These are phyloP conservation scores for Cochlearius cochlearius DNA, from an alignment of 2,113 vertebrate genomes.

Conservation along the genomic window DNA sequence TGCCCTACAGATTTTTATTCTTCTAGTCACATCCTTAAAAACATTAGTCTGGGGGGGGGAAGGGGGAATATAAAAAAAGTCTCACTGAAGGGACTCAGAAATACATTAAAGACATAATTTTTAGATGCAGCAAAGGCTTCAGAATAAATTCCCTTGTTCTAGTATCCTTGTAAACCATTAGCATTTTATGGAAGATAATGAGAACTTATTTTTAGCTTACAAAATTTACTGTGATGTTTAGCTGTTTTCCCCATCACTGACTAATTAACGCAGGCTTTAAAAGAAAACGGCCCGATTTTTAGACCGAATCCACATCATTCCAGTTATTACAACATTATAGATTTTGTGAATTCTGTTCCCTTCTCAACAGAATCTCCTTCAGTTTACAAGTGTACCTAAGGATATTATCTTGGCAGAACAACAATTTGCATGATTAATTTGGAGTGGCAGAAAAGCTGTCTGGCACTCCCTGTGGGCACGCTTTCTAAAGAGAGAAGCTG, in stretches of 20 bases:
- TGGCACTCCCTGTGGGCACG: slow-evolving; percentile 2
- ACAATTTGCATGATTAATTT: slow-evolving; percentile 4
- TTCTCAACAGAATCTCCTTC: not conserved
- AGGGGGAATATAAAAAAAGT: not conserved
- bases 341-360: not conserved
- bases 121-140: not conserved
- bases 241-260: not conserved
- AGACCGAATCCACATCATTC: not conserved
- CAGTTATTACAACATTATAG: not conserved
- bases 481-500: not conserved
- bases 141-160: not conserved
- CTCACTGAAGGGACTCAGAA: not conserved
- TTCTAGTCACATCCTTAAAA: not conserved
- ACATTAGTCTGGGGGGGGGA: not conserved
- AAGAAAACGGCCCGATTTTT: not conserved
- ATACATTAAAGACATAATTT: not conserved
- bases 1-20: not conserved
- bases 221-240: not conserved
- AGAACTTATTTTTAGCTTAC: not conserved
- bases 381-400: slow-evolving; percentile 27
- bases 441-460: slow-evolving; percentile 13
- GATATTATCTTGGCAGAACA: slow-evolving; percentile 26
- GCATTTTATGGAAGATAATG: not conserved
- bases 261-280: not conserved
- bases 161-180: not conserved